Evolutionary conservation across 2,113 vertebrate species (phyloP).

Genomic region (Oceanites oceanicus): DNA sequence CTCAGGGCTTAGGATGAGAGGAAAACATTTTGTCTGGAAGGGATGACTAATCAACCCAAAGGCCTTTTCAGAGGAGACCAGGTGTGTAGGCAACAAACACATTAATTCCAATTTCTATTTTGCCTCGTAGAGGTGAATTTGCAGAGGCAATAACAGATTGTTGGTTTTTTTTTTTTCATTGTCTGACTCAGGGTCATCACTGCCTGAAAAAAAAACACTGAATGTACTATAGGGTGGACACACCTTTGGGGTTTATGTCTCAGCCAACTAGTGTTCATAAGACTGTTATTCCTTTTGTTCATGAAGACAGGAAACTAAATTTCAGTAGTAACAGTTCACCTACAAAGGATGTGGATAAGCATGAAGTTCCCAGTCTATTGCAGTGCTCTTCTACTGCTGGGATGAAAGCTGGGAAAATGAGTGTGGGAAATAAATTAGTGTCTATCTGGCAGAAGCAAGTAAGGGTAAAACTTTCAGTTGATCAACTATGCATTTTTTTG

Average conservation of each 20-base stretch:
- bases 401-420: neutral
- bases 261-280: neutral
- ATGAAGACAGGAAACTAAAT: neutral
- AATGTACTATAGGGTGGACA: neutral
- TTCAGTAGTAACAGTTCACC: neutral
- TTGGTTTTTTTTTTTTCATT: neutral
- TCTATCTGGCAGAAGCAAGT: neutral
- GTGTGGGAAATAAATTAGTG: neutral
- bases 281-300: neutral
- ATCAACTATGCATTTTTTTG: neutral
- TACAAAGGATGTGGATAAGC: neutral
- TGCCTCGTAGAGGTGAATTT: neutral
- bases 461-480: neutral
- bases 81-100: neutral
- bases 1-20: neutral
- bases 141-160: neutral
- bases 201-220: neutral
- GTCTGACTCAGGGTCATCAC: neutral
- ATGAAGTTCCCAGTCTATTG: neutral
- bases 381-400: neutral
- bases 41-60: slow-evolving; percentile 21
- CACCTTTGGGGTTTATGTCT: slow-evolving; percentile 41
- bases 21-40: neutral
- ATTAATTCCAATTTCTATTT: slow-evolving; percentile 19
- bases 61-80: neutral